Evolutionary conservation across 37 sponge, comb jelly and placozoan genomes (phyloP).

Genomic region (Axinella damicornis): DNA sequence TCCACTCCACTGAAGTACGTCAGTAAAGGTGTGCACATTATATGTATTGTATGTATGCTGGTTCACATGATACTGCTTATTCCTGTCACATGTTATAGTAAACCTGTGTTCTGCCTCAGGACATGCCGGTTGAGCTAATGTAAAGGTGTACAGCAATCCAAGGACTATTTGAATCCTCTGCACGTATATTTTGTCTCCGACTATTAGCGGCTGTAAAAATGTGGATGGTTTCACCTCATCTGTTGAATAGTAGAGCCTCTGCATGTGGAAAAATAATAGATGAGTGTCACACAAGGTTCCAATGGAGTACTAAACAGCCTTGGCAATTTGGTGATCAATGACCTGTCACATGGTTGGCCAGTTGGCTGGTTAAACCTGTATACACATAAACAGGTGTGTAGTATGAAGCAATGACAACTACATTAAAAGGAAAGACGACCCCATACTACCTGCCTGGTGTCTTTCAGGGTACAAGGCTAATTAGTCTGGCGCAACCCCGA

Average conservation of each 20-base stretch:
- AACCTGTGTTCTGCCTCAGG: not conserved
- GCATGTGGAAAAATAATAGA: not conserved
- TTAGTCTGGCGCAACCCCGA: too few relatives aligned
- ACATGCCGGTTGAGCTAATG: not conserved
- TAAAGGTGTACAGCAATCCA: constrained; percentile 14
- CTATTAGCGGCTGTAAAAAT: not conserved
- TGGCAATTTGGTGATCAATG: too few relatives aligned
- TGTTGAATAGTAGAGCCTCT: constrained; percentile 15
- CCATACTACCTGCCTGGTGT: too few relatives aligned
- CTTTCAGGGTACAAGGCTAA: too few relatives aligned
- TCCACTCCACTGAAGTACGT: not conserved
- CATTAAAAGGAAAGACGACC: too few relatives aligned
- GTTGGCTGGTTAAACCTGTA: too few relatives aligned
- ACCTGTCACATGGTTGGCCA: too few relatives aligned
- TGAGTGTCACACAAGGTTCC: too few relatives aligned
- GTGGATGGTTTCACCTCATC: constrained; percentile 14
- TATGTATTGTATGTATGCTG: constrained; percentile 5
- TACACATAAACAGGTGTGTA: too few relatives aligned
- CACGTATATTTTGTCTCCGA: not conserved
- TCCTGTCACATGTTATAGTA: constrained; percentile 21
- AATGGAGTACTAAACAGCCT: too few relatives aligned
- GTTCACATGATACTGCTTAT: constrained; percentile 33
- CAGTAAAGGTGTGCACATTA: not conserved
- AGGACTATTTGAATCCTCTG: constrained; percentile 21
- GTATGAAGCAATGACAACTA: too few relatives aligned